phyloP scores from a whole-genome alignment of 2,113 vertebrate species.

The Haplotaxodon microlepis region DNA sequence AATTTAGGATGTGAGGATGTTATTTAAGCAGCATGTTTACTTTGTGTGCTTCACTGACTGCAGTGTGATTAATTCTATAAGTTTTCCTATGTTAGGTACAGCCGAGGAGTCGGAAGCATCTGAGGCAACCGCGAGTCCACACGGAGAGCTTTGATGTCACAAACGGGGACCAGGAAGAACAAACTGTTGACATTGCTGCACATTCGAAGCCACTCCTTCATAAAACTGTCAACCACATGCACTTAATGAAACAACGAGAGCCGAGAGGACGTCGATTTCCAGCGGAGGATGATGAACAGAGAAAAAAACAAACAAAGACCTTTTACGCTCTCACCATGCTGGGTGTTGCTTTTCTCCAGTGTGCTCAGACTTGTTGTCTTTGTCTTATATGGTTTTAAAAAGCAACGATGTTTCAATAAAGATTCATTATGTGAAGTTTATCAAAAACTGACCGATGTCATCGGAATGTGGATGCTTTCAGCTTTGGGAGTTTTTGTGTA shows the following conservation, averaged over 20 bases:
- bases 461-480: not conserved
- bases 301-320: not conserved
- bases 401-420: constrained; percentile 38
- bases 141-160: constrained; percentile 59
- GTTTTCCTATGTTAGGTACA: constrained; percentile 5
- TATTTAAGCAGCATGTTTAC: not conserved
- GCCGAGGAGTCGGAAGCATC: not conserved
- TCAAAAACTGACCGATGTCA: not conserved
- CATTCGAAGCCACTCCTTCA: not conserved
- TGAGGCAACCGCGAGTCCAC: not conserved
- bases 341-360: not conserved
- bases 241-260: constrained; percentile 14
- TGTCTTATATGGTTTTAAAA: constrained; percentile 44
- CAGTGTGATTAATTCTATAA: accelerated
- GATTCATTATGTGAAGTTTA: not conserved
- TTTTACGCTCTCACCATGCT: not conserved
- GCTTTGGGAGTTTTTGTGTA: not conserved
- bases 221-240: constrained; percentile 4
- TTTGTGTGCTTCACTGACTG: not conserved
- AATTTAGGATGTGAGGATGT: accelerated
- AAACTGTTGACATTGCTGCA: not conserved
- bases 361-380: not conserved
- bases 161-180: not conserved
- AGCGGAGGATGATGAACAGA: not conserved
- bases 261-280: not conserved